These are phyloP conservation scores for Mionectes macconnelli DNA, from an alignment of 2,113 vertebrate genomes.

Conservation along the genomic window DNA sequence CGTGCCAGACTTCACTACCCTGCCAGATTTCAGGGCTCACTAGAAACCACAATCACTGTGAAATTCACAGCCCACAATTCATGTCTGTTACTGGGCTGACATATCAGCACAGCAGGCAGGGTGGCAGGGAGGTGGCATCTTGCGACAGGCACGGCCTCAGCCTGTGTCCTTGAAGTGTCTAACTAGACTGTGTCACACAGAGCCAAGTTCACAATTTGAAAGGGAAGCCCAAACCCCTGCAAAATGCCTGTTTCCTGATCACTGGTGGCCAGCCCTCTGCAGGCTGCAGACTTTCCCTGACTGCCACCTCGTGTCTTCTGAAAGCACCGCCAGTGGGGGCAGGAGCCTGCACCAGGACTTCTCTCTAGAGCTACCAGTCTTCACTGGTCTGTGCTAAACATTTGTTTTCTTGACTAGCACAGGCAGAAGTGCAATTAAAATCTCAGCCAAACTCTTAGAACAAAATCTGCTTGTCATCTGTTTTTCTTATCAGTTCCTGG, in stretches of 20 bases:
- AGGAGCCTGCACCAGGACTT: background rate
- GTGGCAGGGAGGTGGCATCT: background rate
- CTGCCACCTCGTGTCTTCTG: background rate
- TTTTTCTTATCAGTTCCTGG: background rate
- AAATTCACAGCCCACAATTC: background rate
- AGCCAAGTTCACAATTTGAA: background rate
- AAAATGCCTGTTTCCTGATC: background rate
- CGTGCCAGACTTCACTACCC: background rate
- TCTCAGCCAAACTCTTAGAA: background rate
- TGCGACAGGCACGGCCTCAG: background rate
- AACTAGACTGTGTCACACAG: background rate
- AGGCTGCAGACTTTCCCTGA: background rate
- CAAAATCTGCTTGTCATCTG: accelerated
- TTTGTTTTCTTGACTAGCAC: background rate
- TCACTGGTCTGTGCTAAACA: background rate
- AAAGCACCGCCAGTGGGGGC: background rate
- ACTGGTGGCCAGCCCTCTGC: accelerated
- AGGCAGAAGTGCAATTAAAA: background rate
- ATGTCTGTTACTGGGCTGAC: accelerated
- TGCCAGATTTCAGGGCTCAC: background rate
- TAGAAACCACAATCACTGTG: background rate
- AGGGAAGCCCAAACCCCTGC: background rate
- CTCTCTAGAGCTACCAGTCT: background rate
- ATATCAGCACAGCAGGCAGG: background rate
- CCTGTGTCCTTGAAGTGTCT: background rate